Evolutionary conservation across 2,888 invertebrate species (phyloP).

Genomic region (Orchestes rusci): DNA sequence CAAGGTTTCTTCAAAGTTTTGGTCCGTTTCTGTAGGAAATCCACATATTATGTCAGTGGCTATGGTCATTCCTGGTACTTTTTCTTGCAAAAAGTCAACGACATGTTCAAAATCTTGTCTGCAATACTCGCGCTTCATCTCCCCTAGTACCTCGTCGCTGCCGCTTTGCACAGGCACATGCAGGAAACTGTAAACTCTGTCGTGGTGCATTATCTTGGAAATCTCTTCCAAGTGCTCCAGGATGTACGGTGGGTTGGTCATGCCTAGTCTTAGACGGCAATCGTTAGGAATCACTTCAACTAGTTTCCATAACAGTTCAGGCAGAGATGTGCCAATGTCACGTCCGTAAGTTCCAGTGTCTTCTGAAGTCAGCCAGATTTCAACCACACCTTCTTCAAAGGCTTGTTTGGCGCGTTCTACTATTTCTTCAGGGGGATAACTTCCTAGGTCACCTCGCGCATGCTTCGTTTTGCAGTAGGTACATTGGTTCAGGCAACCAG

Average conservation of each 20-base stretch:
- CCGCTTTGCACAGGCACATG: constrained; percentile 98
- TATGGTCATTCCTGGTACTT: constrained; percentile 82
- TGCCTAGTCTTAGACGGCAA: constrained; percentile 82
- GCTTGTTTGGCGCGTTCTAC: constrained; percentile 79
- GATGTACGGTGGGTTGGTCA: constrained; percentile 99
- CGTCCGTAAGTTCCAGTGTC: constrained; percentile 97
- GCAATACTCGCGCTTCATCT: constrained; percentile 95
- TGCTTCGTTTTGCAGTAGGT: constrained; percentile 99
- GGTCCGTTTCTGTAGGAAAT: constrained; percentile 91
- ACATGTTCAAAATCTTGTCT: constrained; percentile 84
- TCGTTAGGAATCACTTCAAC: constrained; percentile 69
- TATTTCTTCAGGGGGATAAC: constrained; percentile 86
- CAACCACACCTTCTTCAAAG: constrained; percentile 86
- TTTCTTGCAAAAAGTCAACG: constrained; percentile 71
- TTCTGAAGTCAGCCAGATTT: constrained; percentile 97
- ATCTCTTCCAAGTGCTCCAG: constrained; percentile 89
- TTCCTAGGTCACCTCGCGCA: constrained; percentile 90
- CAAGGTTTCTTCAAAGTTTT: constrained; percentile 85
- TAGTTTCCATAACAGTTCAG: constrained; percentile 77
- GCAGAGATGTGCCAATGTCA: constrained; percentile 84
- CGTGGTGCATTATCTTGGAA: constrained; percentile 77
- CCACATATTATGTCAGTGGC: constrained; percentile 99
- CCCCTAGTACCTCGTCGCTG: constrained; percentile 86
- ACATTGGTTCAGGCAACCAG: constrained; percentile 95
- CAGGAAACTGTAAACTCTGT: constrained; percentile 88